Evolutionary conservation across 2,888 invertebrate species (phyloP).

Genomic region (Clistopyga incitator): DNA sequence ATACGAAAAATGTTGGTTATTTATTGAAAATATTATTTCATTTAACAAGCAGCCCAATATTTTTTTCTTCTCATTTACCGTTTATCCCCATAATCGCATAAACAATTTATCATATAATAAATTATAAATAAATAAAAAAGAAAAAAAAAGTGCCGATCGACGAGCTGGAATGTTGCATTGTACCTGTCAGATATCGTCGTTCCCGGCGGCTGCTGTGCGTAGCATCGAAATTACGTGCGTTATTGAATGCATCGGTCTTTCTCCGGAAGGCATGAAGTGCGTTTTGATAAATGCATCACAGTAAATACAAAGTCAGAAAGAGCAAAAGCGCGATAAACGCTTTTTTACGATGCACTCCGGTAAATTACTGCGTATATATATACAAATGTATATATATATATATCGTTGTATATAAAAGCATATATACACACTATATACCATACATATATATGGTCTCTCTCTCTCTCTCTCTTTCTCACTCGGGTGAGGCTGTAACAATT

Average conservation of each 20-base stretch:
- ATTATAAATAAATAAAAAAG: too few relatives aligned
- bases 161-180: slow-evolving; percentile 55
- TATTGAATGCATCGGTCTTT: slow-evolving; percentile 67
- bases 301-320: slow-evolving; percentile 3
- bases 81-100: too few relatives aligned
- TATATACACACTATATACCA: too few relatives aligned
- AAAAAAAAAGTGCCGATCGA: neutral
- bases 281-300: slow-evolving; percentile 62
- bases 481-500: slow-evolving; percentile 26
- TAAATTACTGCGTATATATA: slow-evolving; percentile 38
- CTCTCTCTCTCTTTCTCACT: slow-evolving; percentile 47
- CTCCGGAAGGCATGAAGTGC: slow-evolving; percentile 66
- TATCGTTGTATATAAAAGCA: neutral
- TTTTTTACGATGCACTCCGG: slow-evolving; percentile 2
- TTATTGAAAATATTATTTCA: too few relatives aligned
- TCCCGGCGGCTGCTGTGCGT: slow-evolving; percentile 61
- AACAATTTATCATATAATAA: too few relatives aligned
- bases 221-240: slow-evolving; percentile 63
- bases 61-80: too few relatives aligned
- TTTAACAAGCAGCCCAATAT: too few relatives aligned
- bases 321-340: slow-evolving; percentile 16
- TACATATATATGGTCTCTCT: neutral
- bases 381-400: neutral
- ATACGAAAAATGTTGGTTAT: too few relatives aligned
- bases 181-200: slow-evolving; percentile 68